A percentile compares a stretch with the other conserved stretches of the same genome.
These are phyloP conservation scores for Drosophila miranda DNA, from an alignment of 1,140 invertebrate genomes.

Conservation along the genomic window DNA sequence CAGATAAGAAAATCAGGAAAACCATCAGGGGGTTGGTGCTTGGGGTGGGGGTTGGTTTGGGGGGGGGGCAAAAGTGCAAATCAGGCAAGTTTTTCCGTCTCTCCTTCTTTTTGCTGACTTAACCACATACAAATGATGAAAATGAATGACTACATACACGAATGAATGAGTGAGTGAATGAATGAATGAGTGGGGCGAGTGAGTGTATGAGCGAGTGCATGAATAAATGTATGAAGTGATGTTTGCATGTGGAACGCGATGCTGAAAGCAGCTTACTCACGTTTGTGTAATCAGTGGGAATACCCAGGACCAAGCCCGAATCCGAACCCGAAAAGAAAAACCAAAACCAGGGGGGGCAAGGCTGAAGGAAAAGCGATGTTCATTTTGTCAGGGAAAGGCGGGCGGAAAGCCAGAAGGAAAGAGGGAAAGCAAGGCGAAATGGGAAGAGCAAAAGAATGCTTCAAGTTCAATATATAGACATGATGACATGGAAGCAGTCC, in stretches of 20 bases:
- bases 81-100: constrained; percentile 62
- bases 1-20: constrained; percentile 62
- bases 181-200: constrained; percentile 8
- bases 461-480: constrained; percentile 63
- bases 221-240: constrained; percentile 75
- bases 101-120: constrained; percentile 59
- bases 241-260: constrained; percentile 79
- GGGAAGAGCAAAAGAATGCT: constrained; percentile 15
- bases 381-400: too few relatives aligned
- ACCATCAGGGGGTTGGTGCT: background rate
- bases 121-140: constrained; percentile 80
- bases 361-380: constrained; percentile 4
- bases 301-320: constrained; percentile 31
- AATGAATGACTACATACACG: constrained; percentile 74
- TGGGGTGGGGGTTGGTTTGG: background rate
- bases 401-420: background rate
- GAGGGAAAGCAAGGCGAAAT: background rate
- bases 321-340: constrained; percentile 3
- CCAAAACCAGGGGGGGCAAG: constrained; percentile 10
- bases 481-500: constrained; percentile 65
- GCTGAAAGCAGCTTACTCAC: constrained; percentile 76
- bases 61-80: constrained; percentile 47
- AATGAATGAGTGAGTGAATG: constrained; percentile 53
- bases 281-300: constrained; percentile 80
- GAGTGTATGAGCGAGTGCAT: constrained; percentile 62